Conservation (phyloP, 1,140 invertebrate genomes). For the Mylabris phalerata region DNA sequence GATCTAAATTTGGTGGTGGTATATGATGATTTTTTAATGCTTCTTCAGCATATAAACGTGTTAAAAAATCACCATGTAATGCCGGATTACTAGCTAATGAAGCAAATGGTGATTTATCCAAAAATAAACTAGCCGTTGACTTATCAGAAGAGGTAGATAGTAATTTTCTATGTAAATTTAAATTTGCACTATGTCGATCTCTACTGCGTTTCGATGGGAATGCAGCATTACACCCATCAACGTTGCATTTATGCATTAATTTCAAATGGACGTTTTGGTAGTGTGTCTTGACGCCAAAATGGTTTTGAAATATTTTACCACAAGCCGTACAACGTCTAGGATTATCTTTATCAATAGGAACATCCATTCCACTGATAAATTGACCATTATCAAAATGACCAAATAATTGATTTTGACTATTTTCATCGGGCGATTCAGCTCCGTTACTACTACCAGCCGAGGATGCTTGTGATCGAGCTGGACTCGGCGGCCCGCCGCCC, state of each 20-base stretch:
- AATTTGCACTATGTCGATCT: constrained; percentile 87
- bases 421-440: constrained; percentile 51
- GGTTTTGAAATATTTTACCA: constrained; percentile 89
- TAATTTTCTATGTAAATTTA: constrained; percentile 84
- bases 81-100: constrained; percentile 47
- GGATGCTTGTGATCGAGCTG: constrained; percentile 50
- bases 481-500: constrained; percentile 44
- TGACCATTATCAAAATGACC: constrained; percentile 66
- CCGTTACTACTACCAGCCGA: constrained; percentile 51
- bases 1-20: constrained; percentile 39
- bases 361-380: constrained; percentile 66
- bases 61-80: constrained; percentile 70
- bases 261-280: constrained; percentile 95
- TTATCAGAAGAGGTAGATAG: constrained; percentile 62
- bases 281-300: constrained; percentile 92
- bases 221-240: constrained; percentile 92
- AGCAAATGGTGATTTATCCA: constrained; percentile 44
- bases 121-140: constrained; percentile 32
- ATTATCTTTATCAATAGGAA: constrained; percentile 75
- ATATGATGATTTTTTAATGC: constrained; percentile 45
- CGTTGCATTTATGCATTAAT: constrained; percentile 91
- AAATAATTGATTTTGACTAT: constrained; percentile 52
- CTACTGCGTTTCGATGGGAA: constrained; percentile 92
- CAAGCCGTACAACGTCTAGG: constrained; percentile 84
- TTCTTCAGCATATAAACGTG: constrained; percentile 68